Evolutionary conservation across 2,888 invertebrate genomes (phyloP).

Genomic region (Conus canariensis): DNA sequence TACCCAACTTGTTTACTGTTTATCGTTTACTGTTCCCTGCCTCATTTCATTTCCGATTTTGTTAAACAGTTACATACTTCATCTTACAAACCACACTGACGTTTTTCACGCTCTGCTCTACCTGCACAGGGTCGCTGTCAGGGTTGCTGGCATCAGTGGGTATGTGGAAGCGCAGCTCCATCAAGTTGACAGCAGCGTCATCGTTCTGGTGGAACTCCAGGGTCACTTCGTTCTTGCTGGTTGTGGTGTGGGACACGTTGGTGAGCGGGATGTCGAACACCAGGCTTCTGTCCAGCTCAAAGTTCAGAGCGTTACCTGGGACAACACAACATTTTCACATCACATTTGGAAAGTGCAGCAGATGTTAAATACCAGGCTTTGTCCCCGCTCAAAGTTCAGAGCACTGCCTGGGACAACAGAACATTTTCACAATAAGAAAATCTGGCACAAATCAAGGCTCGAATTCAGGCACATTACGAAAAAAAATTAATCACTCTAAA

Average conservation of each 20-base stretch:
- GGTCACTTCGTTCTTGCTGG: conserved; percentile 98
- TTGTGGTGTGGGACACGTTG: conserved; percentile 96
- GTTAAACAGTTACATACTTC: too few relatives aligned
- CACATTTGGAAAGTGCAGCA: too few relatives aligned
- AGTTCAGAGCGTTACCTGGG: conserved; percentile 75
- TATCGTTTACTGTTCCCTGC: too few relatives aligned
- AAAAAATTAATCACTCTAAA: too few relatives aligned
- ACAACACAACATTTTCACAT: conserved; percentile 11
- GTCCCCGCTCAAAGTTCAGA: conserved; percentile 76
- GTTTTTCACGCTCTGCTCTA: conserved; percentile 44
- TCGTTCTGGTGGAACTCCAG: conserved; percentile 99
- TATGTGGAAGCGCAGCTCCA: conserved; percentile 99
- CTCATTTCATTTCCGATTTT: too few relatives aligned
- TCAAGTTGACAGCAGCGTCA: conserved; percentile 96
- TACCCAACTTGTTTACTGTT: too few relatives aligned
- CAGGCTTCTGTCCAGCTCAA: conserved; percentile 80
- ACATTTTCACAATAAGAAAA: not conserved
- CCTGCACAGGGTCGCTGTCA: conserved; percentile 89
- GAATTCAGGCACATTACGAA: too few relatives aligned
- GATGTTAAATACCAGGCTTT: conserved; percentile 92
- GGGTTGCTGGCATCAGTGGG: conserved; percentile 90
- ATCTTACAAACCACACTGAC: too few relatives aligned
- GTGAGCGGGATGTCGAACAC: conserved; percentile 97
- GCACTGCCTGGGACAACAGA: conserved; percentile 70
- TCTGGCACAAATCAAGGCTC: too few relatives aligned